Conservation (phyloP, 2,797 vertebrate species). For the Microcaecilia unicolor region DNA sequence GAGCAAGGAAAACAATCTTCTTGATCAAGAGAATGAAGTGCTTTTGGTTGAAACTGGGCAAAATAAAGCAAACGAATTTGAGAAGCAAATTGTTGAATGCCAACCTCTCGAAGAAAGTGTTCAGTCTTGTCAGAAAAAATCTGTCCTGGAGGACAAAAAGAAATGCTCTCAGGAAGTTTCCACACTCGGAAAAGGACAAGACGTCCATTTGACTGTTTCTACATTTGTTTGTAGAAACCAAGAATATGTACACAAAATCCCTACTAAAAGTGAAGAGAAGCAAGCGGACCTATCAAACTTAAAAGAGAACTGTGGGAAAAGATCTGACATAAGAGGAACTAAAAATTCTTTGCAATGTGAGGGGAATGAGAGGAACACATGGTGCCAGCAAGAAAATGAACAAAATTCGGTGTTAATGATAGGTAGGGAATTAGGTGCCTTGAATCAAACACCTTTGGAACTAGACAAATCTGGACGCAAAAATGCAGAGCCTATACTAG, state of each 20-base stretch:
- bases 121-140: accelerated
- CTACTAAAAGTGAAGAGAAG: not conserved
- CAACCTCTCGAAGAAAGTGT: not conserved
- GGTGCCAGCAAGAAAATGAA: accelerated
- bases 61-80: conserved; percentile 9
- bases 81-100: conserved; percentile 10
- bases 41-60: conserved; percentile 39
- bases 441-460: not conserved
- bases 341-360: not conserved
- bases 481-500: accelerated
- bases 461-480: not conserved
- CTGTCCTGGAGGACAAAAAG: not conserved
- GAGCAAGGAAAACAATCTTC: conserved; percentile 50
- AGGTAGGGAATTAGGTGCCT: accelerated
- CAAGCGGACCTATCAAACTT: accelerated
- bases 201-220: not conserved
- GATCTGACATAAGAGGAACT: not conserved
- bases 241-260: accelerated
- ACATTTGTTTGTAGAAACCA: accelerated
- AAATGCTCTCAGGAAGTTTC: not conserved
- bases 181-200: not conserved
- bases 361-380: not conserved
- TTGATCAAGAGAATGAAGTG: conserved; percentile 43
- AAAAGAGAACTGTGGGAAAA: not conserved
- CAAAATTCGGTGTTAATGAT: not conserved